Evolutionary conservation across 2,797 vertebrate species (phyloP), one percentile per base, ranked within the genome.

Genomic region (Mionectes olivaceus): DNA sequence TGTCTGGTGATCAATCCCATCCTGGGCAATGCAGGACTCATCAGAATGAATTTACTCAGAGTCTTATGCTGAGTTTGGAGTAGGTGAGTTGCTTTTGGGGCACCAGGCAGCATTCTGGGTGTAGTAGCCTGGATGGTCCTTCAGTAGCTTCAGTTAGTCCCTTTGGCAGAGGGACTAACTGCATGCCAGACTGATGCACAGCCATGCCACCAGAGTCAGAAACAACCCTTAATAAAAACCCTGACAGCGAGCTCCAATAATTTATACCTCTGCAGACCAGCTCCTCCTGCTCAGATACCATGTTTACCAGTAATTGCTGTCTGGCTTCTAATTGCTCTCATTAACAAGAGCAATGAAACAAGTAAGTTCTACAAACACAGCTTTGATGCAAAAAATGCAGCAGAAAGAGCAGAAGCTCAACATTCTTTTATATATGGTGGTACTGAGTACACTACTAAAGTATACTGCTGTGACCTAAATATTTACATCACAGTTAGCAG

Each of bases 131-230:
- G 46, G 14, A 13, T 13, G 49, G 6, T 53, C 32, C 43, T 57
- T 60, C 41, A 23, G 46, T 27, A 82, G 13, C 19, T 10, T 27
- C 27, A 10, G 41, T 41, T 41, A 41, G 41, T 41, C 33, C 30
- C 47, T 23, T 44, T 43, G 28, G 13, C 30, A 70, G 18, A 37
- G 68, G 28, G 73, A 24, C 43, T 14, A 13, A 8, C 35, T 60
- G 6, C 5, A 1, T 16, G 11, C 19, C 64, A 39, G 73, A 21
- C 35, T 77, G 43, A 9, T 41, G 30, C 19, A 47, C 7, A 7
- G 3, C 27, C 0, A 0, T 7, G 6, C 60, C 1, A 2, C 19
- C 19, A 5, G 37, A 24, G 44, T 39, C 2, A 1, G 76, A 76
- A 80, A 69, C 37, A 33, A 49, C 46, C 65, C 28, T 3, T 18